A percentile compares a stretch with the other conserved stretches of the same genome.
These are phyloP conservation scores for Nephrotoma guestfalica DNA, from an alignment of 2,888 invertebrate genomes.

Conservation along the genomic window DNA sequence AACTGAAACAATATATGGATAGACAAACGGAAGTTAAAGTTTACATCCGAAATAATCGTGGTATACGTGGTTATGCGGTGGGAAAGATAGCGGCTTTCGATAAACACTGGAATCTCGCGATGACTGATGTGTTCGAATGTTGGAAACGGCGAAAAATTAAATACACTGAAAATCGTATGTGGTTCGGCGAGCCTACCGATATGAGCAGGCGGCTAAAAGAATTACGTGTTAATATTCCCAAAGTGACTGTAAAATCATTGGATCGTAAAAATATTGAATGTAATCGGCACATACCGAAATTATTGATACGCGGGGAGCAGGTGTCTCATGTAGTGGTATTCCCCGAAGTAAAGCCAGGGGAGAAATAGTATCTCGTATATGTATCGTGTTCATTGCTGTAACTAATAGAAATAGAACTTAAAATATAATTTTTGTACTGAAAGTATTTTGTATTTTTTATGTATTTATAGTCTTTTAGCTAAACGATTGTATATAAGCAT, in stretches of 20 bases:
- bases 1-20: conserved; percentile 39
- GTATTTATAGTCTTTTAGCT: neutral
- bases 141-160: conserved; percentile 48
- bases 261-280: conserved; percentile 51
- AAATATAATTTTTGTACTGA: neutral
- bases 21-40: conserved; percentile 26
- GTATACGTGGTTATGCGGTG: conserved; percentile 60
- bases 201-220: conserved; percentile 32
- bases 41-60: conserved; percentile 53
- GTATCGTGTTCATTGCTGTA: neutral
- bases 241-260: conserved; percentile 38
- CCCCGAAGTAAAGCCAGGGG: neutral
- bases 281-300: conserved; percentile 48
- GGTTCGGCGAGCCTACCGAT: conserved; percentile 21
- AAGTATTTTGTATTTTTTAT: neutral
- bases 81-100: conserved; percentile 79
- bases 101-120: conserved; percentile 83
- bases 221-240: conserved; percentile 37
- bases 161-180: conserved; percentile 21
- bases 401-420: neutral
- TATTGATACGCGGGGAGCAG: conserved; percentile 65
- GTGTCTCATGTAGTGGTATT: conserved; percentile 24
- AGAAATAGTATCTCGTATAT: neutral
- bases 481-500: no score
- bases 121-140: conserved; percentile 68